Evolutionary conservation across 2,113 vertebrate genomes (phyloP).

Genomic region (Pomatostomus ruficeps): DNA sequence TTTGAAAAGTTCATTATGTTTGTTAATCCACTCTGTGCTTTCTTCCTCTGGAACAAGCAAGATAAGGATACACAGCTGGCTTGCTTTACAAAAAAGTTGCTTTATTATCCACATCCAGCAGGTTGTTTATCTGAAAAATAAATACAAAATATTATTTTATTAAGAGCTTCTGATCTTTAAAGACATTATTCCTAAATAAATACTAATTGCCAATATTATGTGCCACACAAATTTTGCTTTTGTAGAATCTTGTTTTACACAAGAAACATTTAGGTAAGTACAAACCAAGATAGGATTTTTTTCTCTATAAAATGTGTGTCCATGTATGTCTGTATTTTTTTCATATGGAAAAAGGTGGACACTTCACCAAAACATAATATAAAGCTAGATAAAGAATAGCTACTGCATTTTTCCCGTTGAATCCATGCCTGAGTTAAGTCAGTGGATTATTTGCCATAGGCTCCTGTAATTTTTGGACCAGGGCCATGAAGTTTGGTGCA

Average conservation of each 20-base stretch:
- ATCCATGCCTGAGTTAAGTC: background rate
- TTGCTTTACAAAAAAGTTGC: background rate
- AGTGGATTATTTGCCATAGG: background rate
- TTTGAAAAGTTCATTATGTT: background rate
- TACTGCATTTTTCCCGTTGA: background rate
- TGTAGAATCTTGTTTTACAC: background rate
- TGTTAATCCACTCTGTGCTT: constrained; percentile 19
- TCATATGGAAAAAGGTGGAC: background rate
- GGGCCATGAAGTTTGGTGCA: background rate
- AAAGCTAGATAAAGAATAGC: background rate
- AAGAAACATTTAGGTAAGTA: background rate
- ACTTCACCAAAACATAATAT: background rate
- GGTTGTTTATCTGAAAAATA: background rate
- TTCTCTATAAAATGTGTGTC: background rate
- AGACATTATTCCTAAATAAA: background rate
- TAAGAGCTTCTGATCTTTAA: background rate
- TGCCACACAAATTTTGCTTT: background rate
- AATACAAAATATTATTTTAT: background rate
- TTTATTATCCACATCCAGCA: background rate
- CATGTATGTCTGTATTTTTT: background rate
- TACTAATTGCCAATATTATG: background rate
- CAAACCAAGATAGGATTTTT: background rate
- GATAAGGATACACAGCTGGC: background rate
- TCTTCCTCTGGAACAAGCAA: constrained; percentile 7
- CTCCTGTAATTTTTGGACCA: background rate